Conservation (phyloP, 2,888 invertebrate species). For the Andrena dorsata region DNA sequence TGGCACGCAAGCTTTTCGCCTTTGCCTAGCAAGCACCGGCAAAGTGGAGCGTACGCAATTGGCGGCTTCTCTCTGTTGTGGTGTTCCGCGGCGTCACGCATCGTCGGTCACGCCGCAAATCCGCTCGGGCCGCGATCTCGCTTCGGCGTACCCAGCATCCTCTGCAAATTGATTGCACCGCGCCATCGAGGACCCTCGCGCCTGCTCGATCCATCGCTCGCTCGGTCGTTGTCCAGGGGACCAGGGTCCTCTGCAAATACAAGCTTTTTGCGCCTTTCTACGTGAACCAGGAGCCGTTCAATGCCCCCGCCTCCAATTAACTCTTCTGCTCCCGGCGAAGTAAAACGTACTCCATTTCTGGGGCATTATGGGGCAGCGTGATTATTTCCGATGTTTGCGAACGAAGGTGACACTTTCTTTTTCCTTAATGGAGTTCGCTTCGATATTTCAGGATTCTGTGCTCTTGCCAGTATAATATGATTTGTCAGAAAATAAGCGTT, state of each 20-base stretch:
- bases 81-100: conserved; percentile 79
- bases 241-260: conserved; percentile 12
- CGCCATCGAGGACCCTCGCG: conserved; percentile 41
- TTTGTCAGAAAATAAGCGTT: not conserved
- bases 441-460: no score
- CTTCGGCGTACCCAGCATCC: conserved; percentile 58
- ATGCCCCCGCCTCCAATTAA: not conserved
- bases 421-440: no score
- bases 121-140: conserved; percentile 56
- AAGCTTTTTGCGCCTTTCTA: not conserved
- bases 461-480: no score
- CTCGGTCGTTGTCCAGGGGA: not conserved
- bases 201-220: not conserved
- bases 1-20: conserved; percentile 72
- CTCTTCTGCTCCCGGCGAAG: not conserved
- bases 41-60: conserved; percentile 76
- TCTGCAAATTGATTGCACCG: conserved; percentile 76
- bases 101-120: conserved; percentile 78
- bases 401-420: not conserved
- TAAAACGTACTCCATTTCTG: not conserved
- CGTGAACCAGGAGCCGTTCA: not conserved
- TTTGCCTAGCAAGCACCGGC: conserved; percentile 60
- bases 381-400: not conserved
- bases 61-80: conserved; percentile 80
- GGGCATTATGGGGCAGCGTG: not conserved